Percentiles rank a stretch among this genome's conserved stretches.
Evolutionary conservation across 2,113 vertebrate genomes (phyloP).

Genomic region (Callaeas wilsoni): DNA sequence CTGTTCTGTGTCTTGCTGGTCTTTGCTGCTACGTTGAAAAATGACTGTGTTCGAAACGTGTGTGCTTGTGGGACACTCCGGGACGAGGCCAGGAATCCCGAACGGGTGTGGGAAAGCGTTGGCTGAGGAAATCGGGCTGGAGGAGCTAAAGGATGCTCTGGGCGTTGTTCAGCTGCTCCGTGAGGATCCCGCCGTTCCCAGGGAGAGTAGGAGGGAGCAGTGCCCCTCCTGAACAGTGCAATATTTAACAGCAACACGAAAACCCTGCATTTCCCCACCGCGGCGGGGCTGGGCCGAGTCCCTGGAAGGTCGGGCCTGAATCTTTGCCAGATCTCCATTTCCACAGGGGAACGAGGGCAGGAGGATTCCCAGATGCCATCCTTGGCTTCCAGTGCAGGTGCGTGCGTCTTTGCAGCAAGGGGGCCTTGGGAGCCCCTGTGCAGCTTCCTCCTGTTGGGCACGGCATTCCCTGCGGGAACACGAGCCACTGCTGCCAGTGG

Average conservation of each 20-base stretch:
- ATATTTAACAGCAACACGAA: neutral
- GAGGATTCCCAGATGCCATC: neutral
- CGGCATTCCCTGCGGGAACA: neutral
- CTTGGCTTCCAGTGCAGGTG: neutral
- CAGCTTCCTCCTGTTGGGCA: neutral
- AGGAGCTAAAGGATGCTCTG: neutral
- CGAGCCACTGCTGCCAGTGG: neutral
- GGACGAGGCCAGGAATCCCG: neutral
- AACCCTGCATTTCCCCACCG: neutral
- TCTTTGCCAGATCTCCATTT: neutral
- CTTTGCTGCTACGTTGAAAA: conserved; percentile 43
- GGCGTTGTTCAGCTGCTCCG: neutral
- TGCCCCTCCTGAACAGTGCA: neutral
- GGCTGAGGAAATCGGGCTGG: neutral
- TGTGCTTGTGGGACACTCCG: neutral
- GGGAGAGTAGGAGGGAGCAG: neutral
- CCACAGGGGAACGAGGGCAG: neutral
- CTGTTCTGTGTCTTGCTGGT: conserved; percentile 31
- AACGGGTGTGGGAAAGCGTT: neutral
- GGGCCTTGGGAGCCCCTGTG: neutral
- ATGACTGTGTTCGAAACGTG: neutral
- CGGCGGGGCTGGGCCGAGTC: neutral
- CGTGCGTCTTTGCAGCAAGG: too few species aligned
- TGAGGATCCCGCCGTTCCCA: neutral
- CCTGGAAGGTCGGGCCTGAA: neutral